A percentile compares a stretch with the other conserved stretches of the same genome.
Evolutionary conservation across 2,888 invertebrate species (phyloP).

Genomic region (Pristionchus fissidentatus): DNA sequence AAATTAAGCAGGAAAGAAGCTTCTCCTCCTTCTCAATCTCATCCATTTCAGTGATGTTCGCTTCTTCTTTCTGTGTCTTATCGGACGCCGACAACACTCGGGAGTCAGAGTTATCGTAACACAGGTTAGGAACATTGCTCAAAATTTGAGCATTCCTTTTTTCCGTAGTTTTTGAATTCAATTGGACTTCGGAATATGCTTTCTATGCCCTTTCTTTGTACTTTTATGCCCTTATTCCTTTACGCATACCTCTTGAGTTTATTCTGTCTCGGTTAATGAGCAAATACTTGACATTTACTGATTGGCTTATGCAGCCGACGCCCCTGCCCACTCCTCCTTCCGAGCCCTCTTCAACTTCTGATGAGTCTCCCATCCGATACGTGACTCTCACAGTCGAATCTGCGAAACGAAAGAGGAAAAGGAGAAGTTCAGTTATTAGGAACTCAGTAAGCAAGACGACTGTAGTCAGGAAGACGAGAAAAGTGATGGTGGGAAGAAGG

Average conservation of each 20-base stretch:
- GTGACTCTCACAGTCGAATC: not conserved
- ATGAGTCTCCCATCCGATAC: not conserved
- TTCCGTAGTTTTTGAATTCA: too few species aligned
- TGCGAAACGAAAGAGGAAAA: too few species aligned
- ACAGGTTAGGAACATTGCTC: not conserved
- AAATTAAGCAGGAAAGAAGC: too few species aligned
- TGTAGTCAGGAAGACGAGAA: not conserved
- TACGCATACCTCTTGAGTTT: not conserved
- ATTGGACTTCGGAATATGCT: too few species aligned
- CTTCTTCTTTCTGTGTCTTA: conserved; percentile 25
- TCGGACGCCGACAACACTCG: not conserved
- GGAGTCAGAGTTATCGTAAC: not conserved
- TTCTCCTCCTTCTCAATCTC: too few species aligned
- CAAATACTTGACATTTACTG: too few species aligned
- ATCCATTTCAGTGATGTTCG: not conserved
- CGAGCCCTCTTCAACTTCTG: not conserved
- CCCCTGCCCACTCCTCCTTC: not conserved
- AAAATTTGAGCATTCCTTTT: too few species aligned
- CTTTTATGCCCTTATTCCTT: not conserved
- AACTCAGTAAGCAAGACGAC: not conserved
- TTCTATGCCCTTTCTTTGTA: not conserved
- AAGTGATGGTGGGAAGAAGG: not conserved
- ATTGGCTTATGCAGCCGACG: not conserved
- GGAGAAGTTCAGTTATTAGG: too few species aligned
- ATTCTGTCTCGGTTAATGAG: not conserved